Percentiles rank a stretch among this genome's conserved stretches.
Conservation (phyloP, 2,113 vertebrate genomes). For the Equus quagga region DNA sequence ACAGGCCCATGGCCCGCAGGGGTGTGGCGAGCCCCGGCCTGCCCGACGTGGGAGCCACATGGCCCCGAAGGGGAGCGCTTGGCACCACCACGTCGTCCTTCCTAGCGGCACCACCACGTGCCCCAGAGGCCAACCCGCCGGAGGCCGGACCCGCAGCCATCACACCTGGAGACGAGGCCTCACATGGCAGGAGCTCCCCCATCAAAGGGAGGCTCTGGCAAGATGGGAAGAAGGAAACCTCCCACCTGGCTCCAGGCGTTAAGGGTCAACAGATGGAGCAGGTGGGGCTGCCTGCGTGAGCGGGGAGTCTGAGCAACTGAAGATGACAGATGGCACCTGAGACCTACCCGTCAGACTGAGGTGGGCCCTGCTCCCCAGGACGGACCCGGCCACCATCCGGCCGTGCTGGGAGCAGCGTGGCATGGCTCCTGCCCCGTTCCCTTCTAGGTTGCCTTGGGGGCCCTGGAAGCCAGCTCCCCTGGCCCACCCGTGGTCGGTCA, state of each 20-base stretch:
- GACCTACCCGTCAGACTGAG: fast-evolving
- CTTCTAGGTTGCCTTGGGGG: neutral
- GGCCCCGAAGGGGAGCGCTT: neutral
- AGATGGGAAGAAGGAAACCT: fast-evolving
- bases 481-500: no score
- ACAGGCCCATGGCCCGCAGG: fast-evolving
- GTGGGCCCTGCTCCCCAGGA: neutral
- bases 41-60: fast-evolving
- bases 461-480: neutral
- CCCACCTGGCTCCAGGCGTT: fast-evolving
- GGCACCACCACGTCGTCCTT: fast-evolving
- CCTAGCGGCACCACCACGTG: neutral
- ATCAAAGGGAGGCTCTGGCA: neutral
- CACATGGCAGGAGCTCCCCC: fast-evolving
- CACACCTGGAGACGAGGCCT: fast-evolving
- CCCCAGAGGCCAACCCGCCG: fast-evolving
- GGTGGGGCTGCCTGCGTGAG: neutral
- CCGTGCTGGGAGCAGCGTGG: no score
- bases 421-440: neutral
- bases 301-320: neutral
- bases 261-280: fast-evolving
- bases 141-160: fast-evolving
- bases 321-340: neutral
- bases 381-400: fast-evolving
- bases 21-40: neutral